Evolutionary conservation across 2,797 vertebrate genomes (phyloP), one percentile per base, ranked within the genome.

Genomic region (Etheostoma perlongum): DNA sequence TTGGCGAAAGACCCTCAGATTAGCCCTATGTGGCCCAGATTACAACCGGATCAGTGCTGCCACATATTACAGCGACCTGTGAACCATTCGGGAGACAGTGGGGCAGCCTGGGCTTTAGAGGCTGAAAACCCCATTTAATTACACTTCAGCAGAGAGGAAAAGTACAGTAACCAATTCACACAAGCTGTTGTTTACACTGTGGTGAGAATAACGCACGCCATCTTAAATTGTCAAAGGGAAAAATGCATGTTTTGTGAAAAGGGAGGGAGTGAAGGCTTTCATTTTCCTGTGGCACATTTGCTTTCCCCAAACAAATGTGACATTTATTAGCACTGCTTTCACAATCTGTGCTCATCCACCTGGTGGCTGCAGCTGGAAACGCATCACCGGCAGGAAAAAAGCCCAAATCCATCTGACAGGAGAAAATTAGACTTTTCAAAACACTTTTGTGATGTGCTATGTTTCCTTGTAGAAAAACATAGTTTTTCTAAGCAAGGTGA

Each of bases 71-170:
- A 80, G 53, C 2, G 9, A 64, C 76, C 82, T 89, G 82, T 71
- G 74, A 88, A 74, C 76, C 74, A 77, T 79, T 73, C 78, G 67
- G 57, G 77, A 84, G 87, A 84, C 84, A 79, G 79, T 82, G 81
- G 71, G 40, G 59, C 81, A 74, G 84, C 23, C 81, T 66, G 54
- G 61, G 87, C 84, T 92, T 93, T 85, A 77, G 62, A 57, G 82
- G 85, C 87, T 93, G 90, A 91, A 92, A 82, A 89, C 82, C 83
- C 74, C 78, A 75, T 94, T 93, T 93, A 94, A 95, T 94, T 93
- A 94, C 93, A 89, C 81, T 88, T 86, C 47, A 83, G 79, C 48
- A 74, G 76, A 91, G 87, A 91, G 90, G 72, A 93, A 92, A 89
- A 89, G 91, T 90, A 86, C 73, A 85, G 81, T 79, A 80, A 60